Evolutionary conservation across 1,140 invertebrate species (phyloP).

Genomic region (Pseudomyrmex flavicornis): DNA sequence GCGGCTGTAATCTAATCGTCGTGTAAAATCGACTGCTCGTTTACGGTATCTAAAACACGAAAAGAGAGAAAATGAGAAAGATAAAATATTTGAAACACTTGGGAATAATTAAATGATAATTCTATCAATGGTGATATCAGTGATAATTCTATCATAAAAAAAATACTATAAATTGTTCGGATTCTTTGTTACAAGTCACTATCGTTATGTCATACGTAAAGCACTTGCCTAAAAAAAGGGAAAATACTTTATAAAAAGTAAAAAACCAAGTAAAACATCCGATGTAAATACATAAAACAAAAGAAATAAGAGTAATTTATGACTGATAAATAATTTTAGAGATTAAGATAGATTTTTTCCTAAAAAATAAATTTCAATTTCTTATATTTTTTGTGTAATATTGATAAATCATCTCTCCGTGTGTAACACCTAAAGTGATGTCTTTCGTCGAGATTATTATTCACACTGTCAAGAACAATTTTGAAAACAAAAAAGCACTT

Average conservation of each 20-base stretch:
- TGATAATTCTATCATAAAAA: too few relatives aligned
- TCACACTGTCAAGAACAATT: slow-evolving; percentile 1
- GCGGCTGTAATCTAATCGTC: slow-evolving; percentile 39
- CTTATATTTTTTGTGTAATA: slow-evolving; percentile 15
- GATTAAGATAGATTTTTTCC: too few relatives aligned
- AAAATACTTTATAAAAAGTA: too few relatives aligned
- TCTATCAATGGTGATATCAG: neutral
- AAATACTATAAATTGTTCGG: too few relatives aligned
- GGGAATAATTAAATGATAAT: too few relatives aligned
- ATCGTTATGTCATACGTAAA: too few relatives aligned
- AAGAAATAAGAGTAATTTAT: too few relatives aligned
- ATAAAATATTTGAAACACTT: slow-evolving; percentile 4
- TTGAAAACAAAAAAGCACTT: slow-evolving; percentile 1
- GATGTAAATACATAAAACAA: too few relatives aligned
- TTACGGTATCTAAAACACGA: slow-evolving; percentile 21
- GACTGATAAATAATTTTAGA: too few relatives aligned
- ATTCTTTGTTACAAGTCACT: too few relatives aligned
- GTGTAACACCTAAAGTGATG: slow-evolving; percentile 13
- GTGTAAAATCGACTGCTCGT: slow-evolving; percentile 27
- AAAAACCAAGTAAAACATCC: too few relatives aligned
- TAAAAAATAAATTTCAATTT: neutral
- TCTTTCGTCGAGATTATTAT: slow-evolving; percentile 47
- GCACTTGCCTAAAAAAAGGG: too few relatives aligned
- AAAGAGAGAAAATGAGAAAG: slow-evolving; percentile 6
- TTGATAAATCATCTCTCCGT: slow-evolving; percentile 27